Evolutionary conservation across 1,140 invertebrate genomes (phyloP).

Genomic region (Drosophila sechellia): DNA sequence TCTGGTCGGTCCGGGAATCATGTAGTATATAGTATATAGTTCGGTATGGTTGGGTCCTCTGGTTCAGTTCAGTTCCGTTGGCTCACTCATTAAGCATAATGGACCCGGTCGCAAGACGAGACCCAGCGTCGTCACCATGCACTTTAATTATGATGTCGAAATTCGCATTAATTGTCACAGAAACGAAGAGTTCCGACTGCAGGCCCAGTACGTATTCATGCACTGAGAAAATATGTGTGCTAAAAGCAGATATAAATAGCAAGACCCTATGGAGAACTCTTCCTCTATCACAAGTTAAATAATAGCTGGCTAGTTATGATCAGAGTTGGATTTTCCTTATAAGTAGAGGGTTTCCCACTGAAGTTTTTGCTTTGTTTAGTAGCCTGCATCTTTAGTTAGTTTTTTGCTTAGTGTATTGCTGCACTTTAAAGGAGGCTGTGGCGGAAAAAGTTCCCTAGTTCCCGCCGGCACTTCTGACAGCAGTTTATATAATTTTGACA

Average conservation of each 20-base stretch:
- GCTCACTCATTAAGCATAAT: constrained; percentile 74
- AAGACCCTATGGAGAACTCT: too few species aligned
- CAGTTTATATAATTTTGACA: constrained; percentile 79
- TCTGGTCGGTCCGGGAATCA: constrained; percentile 11
- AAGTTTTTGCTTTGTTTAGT: too few species aligned
- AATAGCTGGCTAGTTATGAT: not conserved
- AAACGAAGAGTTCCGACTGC: constrained; percentile 52
- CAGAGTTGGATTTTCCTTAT: not conserved
- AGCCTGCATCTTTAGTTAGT: not conserved
- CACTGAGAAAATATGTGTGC: constrained; percentile 8
- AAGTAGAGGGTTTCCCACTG: too few species aligned
- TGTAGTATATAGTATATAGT: not conserved
- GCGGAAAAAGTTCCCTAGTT: constrained; percentile 41
- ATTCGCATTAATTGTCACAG: constrained; percentile 77
- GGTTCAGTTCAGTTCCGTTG: constrained; percentile 29
- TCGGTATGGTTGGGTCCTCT: not conserved
- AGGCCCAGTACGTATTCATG: constrained; percentile 7
- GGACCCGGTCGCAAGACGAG: constrained; percentile 68
- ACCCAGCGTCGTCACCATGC: constrained; percentile 67
- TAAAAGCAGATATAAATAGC: too few species aligned
- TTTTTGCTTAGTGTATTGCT: constrained; percentile 16
- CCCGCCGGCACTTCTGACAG: constrained; percentile 44
- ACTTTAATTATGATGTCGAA: constrained; percentile 83
- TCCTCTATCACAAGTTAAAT: too few species aligned
- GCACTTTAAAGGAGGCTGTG: constrained; percentile 16